phyloP scores from a whole-genome alignment of 35 echinoderm and acorn worm species.

The Nesometra sesokonis region DNA sequence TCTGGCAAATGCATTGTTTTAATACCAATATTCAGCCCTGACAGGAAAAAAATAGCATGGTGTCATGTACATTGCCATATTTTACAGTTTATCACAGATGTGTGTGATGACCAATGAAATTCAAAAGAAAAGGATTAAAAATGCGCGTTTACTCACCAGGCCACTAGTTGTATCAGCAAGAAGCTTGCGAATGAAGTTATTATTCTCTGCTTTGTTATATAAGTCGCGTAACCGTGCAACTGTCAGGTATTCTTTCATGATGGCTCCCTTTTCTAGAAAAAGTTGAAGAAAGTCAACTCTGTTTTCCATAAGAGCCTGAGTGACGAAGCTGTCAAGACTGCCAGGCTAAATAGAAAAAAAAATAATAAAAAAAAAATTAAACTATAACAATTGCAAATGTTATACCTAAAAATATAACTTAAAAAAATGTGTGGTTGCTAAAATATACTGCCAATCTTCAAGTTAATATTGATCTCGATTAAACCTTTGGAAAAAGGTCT shows the following conservation, averaged over 20 bases:
- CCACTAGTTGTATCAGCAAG: slow-evolving; percentile 2
- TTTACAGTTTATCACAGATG: neutral
- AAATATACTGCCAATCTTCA: no score
- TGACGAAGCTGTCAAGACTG: slow-evolving; percentile 55
- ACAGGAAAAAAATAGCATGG: no score
- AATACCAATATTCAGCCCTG: no score
- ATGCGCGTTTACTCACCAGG: slow-evolving; percentile 20
- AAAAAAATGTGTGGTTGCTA: no score
- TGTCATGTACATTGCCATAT: neutral
- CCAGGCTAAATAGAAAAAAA: slow-evolving; percentile 26
- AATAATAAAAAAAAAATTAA: neutral
- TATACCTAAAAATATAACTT: no score
- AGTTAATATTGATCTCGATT: no score
- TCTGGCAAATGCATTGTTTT: no score
- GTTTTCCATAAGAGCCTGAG: slow-evolving; percentile 51
- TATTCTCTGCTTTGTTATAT: slow-evolving; percentile 34
- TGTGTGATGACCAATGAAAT: neutral
- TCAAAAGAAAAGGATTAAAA: neutral
- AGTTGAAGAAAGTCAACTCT: slow-evolving; percentile 59
- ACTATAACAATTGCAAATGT: neutral
- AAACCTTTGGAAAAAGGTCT: no score
- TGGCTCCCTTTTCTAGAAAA: slow-evolving; percentile 66
- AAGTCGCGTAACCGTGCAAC: slow-evolving; percentile 51
- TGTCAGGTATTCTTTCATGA: slow-evolving; percentile 82
- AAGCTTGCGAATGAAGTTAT: slow-evolving; percentile 22